Conservation (phyloP, 30 jellyfish, hydroid and myxozoan genomes). For the Haliclystus octoradiatus region DNA sequence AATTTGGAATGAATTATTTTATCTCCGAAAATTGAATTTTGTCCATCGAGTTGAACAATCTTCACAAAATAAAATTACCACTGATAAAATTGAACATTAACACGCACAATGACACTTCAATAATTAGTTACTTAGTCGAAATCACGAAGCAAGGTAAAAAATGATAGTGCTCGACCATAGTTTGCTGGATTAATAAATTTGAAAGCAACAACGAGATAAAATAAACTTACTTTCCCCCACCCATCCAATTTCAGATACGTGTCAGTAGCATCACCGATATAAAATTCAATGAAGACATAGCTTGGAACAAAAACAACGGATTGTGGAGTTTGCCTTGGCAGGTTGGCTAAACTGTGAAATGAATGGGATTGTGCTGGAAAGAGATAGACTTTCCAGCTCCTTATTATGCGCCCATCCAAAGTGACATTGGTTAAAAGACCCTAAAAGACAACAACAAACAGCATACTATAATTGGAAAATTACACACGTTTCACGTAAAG, state of each 20-base stretch:
- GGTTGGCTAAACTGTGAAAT: no score
- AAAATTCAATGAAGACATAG: slow-evolving; percentile 23
- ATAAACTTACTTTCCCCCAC: slow-evolving; percentile 59
- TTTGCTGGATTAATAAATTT: no score
- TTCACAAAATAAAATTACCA: slow-evolving; percentile 11
- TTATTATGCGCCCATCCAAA: no score
- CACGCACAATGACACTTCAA: background rate
- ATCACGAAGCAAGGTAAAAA: background rate
- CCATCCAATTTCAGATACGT: slow-evolving; percentile 56
- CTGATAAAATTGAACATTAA: background rate
- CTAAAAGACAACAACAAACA: no score
- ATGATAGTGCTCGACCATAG: background rate
- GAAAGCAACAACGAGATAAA: no score
- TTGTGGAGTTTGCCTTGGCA: no score
- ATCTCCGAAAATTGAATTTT: background rate
- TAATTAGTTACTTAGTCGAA: background rate
- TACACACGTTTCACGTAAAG: no score
- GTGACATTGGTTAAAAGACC: no score
- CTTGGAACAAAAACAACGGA: slow-evolving; percentile 23
- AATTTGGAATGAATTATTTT: background rate
- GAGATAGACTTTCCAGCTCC: no score
- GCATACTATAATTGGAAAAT: no score
- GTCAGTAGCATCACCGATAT: slow-evolving; percentile 27
- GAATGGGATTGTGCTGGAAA: no score
- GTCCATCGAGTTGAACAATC: no score